phyloP scores from a whole-genome alignment of 2,888 invertebrate species.

The Allolobophora icterica region DNA sequence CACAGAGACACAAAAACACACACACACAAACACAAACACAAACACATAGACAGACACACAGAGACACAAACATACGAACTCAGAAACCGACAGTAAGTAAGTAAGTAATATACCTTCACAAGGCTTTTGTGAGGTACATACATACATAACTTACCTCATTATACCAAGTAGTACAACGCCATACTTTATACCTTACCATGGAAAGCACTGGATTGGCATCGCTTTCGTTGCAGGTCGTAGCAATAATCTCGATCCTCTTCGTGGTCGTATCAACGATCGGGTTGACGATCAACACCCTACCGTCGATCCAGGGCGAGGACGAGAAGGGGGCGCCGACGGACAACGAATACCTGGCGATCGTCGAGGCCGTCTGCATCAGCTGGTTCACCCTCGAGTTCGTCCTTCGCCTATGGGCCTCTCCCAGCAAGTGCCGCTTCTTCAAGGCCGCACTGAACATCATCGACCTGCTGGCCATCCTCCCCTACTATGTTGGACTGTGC shows the following conservation, averaged over 20 bases:
- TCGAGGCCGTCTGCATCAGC: conserved; percentile 98
- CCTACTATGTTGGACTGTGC: conserved; percentile 96
- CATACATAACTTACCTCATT: no score
- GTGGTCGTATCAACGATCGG: conserved; percentile 99
- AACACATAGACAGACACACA: no score
- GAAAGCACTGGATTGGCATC: background rate
- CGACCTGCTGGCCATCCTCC: conserved; percentile 96
- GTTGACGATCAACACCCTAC: conserved; percentile 98
- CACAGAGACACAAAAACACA: no score
- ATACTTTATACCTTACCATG: background rate
- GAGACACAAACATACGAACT: no score
- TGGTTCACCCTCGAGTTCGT: conserved; percentile 99
- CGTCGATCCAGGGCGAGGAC: conserved; percentile 88
- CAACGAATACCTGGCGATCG: conserved; percentile 79
- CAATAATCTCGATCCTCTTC: conserved; percentile 99
- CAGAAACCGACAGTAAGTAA: no score
- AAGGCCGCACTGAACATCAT: conserved; percentile 98
- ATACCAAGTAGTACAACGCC: no score
- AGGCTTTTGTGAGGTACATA: no score
- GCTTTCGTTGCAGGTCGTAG: conserved; percentile 70
- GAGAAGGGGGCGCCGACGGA: conserved; percentile 70
- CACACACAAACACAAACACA: no score
- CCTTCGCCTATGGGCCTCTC: conserved; percentile 94
- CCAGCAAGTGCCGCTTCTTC: conserved; percentile 99
- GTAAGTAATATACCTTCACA: no score